Evolutionary conservation across 2,113 vertebrate genomes (phyloP).

Genomic region (Ceyx margarethae): DNA sequence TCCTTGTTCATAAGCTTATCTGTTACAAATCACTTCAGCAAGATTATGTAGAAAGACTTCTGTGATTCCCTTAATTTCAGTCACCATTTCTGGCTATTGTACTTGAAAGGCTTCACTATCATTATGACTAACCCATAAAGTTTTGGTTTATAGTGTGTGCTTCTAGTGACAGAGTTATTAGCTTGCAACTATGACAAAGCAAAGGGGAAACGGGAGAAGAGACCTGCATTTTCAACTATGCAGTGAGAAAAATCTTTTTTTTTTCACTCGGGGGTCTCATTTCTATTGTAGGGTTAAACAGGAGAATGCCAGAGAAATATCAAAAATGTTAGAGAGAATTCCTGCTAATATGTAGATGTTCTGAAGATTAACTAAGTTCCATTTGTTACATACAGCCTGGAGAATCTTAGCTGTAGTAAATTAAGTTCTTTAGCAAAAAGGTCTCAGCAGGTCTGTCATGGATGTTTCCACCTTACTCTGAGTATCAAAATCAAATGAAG

Average conservation of each 20-base stretch:
- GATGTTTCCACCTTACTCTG: background rate
- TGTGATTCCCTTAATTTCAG: accelerated
- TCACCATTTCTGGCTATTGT: background rate
- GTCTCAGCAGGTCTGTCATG: background rate
- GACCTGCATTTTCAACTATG: background rate
- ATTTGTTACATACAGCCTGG: background rate
- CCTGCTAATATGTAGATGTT: background rate
- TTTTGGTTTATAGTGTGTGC: background rate
- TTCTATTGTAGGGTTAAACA: background rate
- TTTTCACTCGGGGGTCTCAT: background rate
- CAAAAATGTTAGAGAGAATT: background rate
- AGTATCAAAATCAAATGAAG: background rate
- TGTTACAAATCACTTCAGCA: background rate
- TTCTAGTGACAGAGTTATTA: background rate
- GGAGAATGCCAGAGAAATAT: background rate
- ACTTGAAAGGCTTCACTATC: background rate
- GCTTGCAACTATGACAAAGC: background rate
- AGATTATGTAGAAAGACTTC: background rate
- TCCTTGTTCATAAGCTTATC: background rate
- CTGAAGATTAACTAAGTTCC: background rate
- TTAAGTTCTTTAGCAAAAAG: background rate
- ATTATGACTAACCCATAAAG: background rate
- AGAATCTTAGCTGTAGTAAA: background rate
- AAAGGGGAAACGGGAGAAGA: background rate
- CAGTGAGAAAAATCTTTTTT: background rate